phyloP scores from a whole-genome alignment of 2,797 vertebrate species.

The Poeciliopsis paucimaculata region DNA sequence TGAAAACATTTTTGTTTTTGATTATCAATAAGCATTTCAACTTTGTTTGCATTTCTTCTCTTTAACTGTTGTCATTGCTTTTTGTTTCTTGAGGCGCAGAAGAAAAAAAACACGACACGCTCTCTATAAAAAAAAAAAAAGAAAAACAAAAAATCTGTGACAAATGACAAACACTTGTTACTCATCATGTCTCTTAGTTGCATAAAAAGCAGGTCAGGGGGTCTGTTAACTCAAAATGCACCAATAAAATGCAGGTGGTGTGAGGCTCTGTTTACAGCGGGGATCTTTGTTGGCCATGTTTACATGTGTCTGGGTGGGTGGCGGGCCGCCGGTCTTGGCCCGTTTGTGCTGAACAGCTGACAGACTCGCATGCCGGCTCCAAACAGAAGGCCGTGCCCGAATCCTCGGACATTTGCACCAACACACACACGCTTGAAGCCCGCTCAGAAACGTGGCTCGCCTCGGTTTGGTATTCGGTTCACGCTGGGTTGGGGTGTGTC shows the following conservation, averaged over 20 bases:
- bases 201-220: slow-evolving; percentile 56
- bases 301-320: slow-evolving; percentile 55
- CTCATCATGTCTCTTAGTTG: slow-evolving; percentile 30
- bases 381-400: slow-evolving; percentile 72
- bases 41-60: background rate
- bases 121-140: background rate
- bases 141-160: slow-evolving; percentile 15
- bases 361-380: slow-evolving; percentile 59
- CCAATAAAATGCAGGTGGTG: slow-evolving; percentile 29
- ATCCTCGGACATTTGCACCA: slow-evolving; percentile 47
- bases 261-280: slow-evolving; percentile 44
- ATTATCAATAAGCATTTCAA: background rate
- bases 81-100: slow-evolving; percentile 9
- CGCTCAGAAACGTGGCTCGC: slow-evolving; percentile 33
- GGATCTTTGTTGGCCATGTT: slow-evolving; percentile 32
- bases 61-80: background rate
- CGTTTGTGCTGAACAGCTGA: slow-evolving; percentile 79
- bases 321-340: slow-evolving; percentile 68
- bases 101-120: slow-evolving; percentile 19
- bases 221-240: slow-evolving; percentile 29
- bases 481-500: slow-evolving; percentile 67
- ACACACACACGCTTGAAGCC: slow-evolving; percentile 23
- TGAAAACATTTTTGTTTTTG: background rate
- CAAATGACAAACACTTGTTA: slow-evolving; percentile 45
- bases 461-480: slow-evolving; percentile 63